Conservation (phyloP, 2,888 invertebrate species). For the Nezara viridula region DNA sequence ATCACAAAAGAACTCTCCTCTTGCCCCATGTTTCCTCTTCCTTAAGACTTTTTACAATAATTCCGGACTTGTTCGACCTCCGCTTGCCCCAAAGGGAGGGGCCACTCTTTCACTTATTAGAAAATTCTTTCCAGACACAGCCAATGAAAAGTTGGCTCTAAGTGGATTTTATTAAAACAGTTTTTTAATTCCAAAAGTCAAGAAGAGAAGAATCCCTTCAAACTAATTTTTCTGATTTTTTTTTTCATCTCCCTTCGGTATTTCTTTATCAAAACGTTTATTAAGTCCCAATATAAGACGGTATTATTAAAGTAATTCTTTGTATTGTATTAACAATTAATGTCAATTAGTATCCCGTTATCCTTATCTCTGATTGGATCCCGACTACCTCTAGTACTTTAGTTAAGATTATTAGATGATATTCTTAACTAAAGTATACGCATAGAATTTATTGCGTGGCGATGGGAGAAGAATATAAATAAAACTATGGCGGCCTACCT, state of each 20-base stretch:
- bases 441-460: not conserved
- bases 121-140: slow-evolving; percentile 58
- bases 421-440: not conserved
- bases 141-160: slow-evolving; percentile 52
- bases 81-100: not conserved
- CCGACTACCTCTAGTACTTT: too few species aligned
- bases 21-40: slow-evolving; percentile 34
- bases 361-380: too few species aligned
- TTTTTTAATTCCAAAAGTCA: slow-evolving; percentile 59
- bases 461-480: slow-evolving; percentile 13
- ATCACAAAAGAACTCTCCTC: slow-evolving; percentile 29
- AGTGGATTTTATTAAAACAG: slow-evolving; percentile 60
- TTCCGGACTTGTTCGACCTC: slow-evolving; percentile 8
- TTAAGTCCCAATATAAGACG: not conserved
- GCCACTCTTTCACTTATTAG: slow-evolving; percentile 60
- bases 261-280: not conserved
- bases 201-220: not conserved
- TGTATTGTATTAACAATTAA: too few species aligned
- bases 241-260: not conserved
- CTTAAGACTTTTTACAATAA: slow-evolving; percentile 55
- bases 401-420: not conserved
- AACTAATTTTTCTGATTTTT: slow-evolving; percentile 16
- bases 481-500: not conserved
- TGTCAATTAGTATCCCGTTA: too few species aligned
- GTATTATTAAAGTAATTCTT: not conserved